These are phyloP conservation scores for Cherax destructor DNA, from an alignment of 1,140 invertebrate species.

Conservation along the genomic window DNA sequence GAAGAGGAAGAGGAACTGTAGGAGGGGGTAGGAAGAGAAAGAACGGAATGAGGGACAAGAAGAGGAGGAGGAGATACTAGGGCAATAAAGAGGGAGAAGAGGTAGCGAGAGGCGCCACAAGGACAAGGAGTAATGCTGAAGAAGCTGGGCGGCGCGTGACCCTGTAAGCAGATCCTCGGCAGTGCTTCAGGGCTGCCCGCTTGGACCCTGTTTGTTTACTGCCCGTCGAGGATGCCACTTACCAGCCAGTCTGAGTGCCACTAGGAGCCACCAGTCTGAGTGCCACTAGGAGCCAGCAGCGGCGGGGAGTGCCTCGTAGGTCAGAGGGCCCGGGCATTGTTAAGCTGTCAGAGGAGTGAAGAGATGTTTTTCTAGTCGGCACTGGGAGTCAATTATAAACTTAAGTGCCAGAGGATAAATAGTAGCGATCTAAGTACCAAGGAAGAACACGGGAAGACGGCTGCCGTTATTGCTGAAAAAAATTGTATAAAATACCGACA, in stretches of 20 bases:
- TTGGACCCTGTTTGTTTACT: conserved; percentile 16
- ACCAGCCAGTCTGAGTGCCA: conserved; percentile 1
- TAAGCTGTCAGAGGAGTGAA: not conserved
- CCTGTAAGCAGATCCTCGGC: conserved; percentile 5
- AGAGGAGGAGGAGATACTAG: no score
- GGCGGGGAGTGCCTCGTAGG: not conserved
- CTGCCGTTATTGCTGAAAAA: no score
- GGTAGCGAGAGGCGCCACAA: not conserved
- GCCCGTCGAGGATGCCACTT: conserved; percentile 16
- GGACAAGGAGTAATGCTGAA: conserved; percentile 3
- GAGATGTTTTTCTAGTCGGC: not conserved
- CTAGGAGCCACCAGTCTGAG: not conserved
- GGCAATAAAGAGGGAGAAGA: not conserved
- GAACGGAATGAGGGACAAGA: not conserved
- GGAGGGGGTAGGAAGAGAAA: not conserved
- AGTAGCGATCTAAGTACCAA: not conserved
- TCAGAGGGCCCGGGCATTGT: not conserved
- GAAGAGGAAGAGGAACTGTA: not conserved
- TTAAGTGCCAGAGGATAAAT: not conserved
- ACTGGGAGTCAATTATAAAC: not conserved
- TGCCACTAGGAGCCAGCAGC: not conserved
- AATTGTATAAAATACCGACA: no score
- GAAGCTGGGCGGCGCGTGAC: not conserved
- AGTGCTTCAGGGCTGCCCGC: not conserved
- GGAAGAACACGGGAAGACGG: not conserved